A percentile compares a stretch with the other conserved stretches of the same genome.
Conservation (phyloP, 2,797 vertebrate species). For the Gastrophryne carolinensis region DNA sequence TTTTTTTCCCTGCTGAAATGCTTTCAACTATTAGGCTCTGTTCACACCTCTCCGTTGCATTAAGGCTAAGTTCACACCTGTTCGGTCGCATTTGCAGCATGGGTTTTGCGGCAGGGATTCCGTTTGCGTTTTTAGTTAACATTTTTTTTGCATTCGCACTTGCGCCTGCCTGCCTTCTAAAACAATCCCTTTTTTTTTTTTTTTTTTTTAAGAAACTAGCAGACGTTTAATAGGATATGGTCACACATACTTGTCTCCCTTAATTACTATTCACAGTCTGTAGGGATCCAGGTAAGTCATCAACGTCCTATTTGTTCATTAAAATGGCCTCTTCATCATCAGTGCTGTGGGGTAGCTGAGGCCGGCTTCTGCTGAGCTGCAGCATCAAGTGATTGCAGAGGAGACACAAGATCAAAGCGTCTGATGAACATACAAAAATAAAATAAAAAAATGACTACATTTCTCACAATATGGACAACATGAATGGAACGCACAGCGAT, state of each 20-base stretch:
- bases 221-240: not conserved
- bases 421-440: not conserved
- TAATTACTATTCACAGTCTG: not conserved
- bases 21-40: no score
- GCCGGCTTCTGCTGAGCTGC: not conserved
- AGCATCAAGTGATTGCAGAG: not conserved
- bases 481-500: not conserved
- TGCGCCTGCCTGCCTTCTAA: no score
- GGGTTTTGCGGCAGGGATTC: no score
- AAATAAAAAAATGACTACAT: not conserved
- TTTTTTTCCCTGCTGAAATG: no score
- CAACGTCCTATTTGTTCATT: not conserved
- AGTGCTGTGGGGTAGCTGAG: not conserved
- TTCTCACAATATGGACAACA: slow-evolving; percentile 19
- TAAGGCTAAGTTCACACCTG: no score
- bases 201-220: not conserved
- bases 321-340: not conserved
- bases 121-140: no score
- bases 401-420: not conserved
- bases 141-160: no score
- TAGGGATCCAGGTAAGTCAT: not conserved
- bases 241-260: not conserved
- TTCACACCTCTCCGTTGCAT: no score
- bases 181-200: no score
- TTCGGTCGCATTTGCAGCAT: no score